phyloP scores from a whole-genome alignment of 2,888 invertebrate species.

The Prosopocoilus inquinatus region DNA sequence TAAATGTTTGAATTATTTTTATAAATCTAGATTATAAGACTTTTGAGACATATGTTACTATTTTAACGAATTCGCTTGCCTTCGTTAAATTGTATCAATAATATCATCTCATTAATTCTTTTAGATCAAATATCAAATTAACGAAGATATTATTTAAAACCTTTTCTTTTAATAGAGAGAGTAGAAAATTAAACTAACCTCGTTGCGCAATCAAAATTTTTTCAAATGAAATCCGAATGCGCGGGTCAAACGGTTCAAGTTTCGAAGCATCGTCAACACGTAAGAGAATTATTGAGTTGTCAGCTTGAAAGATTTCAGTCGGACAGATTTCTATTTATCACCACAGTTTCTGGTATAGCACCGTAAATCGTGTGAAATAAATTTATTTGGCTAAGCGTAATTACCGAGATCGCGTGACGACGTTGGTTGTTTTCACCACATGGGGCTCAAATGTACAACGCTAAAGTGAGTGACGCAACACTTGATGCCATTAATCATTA shows the following conservation, averaged over 20 bases:
- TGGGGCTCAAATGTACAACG: slow-evolving; percentile 15
- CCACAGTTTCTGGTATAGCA: slow-evolving; percentile 18
- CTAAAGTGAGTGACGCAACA: slow-evolving; percentile 4
- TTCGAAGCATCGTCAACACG: slow-evolving; percentile 24
- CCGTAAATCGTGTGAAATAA: slow-evolving; percentile 35
- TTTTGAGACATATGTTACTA: no score
- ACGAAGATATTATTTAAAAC: no score
- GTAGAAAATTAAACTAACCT: no score
- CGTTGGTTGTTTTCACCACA: slow-evolving; percentile 23
- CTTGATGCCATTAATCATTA: background rate
- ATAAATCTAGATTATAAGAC: no score
- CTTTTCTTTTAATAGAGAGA: no score
- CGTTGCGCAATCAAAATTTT: no score
- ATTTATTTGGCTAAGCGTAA: slow-evolving; percentile 36
- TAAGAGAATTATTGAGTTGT: slow-evolving; percentile 34
- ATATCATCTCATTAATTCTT: no score
- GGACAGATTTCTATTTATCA: slow-evolving; percentile 34
- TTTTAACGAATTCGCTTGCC: no score
- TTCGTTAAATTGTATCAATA: no score
- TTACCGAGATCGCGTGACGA: slow-evolving; percentile 33
- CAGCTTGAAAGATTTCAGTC: slow-evolving; percentile 33
- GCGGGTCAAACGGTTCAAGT: slow-evolving; percentile 16
- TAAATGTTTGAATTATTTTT: no score
- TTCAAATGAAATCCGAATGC: background rate
- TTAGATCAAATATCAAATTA: no score